Conservation (phyloP, 2,888 invertebrate genomes). For the Drosophila neutralis region DNA sequence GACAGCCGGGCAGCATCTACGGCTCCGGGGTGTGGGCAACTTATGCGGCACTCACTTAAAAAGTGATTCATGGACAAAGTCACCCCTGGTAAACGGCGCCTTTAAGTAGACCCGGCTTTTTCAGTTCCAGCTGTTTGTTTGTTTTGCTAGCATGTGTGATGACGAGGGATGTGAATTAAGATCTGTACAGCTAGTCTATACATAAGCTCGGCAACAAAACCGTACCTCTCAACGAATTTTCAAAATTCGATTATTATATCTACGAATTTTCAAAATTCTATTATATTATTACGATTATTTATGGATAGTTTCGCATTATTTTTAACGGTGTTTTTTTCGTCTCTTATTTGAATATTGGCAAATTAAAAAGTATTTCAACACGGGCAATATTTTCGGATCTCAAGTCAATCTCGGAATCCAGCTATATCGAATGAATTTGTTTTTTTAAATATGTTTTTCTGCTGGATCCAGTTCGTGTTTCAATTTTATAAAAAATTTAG, state of each 20-base stretch:
- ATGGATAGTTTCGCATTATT: not conserved
- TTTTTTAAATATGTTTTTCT: not conserved
- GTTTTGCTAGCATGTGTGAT: constrained; percentile 19
- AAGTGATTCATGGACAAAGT: constrained; percentile 81
- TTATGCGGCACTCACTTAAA: constrained; percentile 80
- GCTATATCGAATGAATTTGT: not conserved
- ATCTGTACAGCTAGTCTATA: not conserved
- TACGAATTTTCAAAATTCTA: not conserved
- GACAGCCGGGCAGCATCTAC: constrained; percentile 14
- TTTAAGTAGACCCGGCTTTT: constrained; percentile 18
- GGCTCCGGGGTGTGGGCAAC: constrained; percentile 26
- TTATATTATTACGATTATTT: not conserved
- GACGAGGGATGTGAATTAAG: not conserved
- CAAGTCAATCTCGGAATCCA: fast-evolving
- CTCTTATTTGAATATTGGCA: not conserved
- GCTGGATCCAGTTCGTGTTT: not conserved
- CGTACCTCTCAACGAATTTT: not conserved
- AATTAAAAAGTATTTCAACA: not conserved
- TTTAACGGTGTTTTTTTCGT: not conserved
- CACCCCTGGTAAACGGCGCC: constrained; percentile 52
- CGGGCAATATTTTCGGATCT: not conserved
- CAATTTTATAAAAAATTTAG: not conserved
- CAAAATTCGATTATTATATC: not conserved
- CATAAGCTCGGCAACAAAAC: not conserved
- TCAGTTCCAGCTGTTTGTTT: constrained; percentile 45